Evolutionary conservation across 1,140 invertebrate species (phyloP).

Genomic region (Drosophila albomicans): DNA sequence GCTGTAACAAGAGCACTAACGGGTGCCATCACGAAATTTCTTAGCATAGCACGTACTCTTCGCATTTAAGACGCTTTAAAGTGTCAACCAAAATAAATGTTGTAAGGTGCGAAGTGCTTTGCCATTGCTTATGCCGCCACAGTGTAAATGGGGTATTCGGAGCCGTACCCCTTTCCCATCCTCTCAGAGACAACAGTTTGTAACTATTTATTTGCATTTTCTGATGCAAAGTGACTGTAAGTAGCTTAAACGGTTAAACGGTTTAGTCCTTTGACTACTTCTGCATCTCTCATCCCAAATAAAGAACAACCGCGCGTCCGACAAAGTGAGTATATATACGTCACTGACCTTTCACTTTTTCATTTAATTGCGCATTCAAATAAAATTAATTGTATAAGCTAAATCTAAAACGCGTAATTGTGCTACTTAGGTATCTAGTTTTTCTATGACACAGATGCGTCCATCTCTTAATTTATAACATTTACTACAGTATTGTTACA

Average conservation of each 20-base stretch:
- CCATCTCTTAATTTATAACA: too few relatives aligned
- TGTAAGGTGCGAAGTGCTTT: conserved; percentile 11
- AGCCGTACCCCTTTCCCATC: conserved; percentile 27
- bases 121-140: neutral
- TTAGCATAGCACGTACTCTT: conserved; percentile 3
- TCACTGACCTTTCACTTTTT: conserved; percentile 55
- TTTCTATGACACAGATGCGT: too few relatives aligned
- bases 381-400: conserved; percentile 71
- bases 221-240: conserved; percentile 69
- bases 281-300: neutral
- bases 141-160: neutral
- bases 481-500: too few relatives aligned
- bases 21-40: conserved; percentile 12
- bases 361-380: conserved; percentile 78
- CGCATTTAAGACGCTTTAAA: conserved; percentile 52
- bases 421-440: conserved; percentile 8
- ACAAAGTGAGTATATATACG: neutral
- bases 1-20: neutral
- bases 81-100: conserved; percentile 12
- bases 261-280: conserved; percentile 37
- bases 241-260: conserved; percentile 76
- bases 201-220: conserved; percentile 76
- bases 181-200: conserved; percentile 56
- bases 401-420: conserved; percentile 56
- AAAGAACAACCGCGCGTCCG: neutral